These are phyloP conservation scores for Grus americana DNA, from an alignment of 2,113 vertebrate species.

Conservation along the genomic window DNA sequence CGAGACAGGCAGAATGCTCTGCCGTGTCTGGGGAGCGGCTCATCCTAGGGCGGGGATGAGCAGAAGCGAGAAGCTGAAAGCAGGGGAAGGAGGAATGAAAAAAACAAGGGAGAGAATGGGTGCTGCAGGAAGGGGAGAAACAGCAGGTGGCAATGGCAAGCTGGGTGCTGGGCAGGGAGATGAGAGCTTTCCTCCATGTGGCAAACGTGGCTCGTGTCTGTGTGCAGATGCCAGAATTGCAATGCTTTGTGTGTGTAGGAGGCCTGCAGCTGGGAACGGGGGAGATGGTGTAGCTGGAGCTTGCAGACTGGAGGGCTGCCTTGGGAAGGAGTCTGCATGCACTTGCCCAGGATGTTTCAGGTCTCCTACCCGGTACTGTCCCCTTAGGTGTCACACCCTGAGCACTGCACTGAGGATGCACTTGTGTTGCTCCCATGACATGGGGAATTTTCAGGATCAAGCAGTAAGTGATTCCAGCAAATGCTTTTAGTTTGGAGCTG, in stretches of 20 bases:
- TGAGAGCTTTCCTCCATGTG: neutral
- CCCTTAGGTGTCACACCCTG: neutral
- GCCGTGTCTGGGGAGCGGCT: neutral
- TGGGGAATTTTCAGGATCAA: neutral
- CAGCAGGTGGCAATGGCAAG: neutral
- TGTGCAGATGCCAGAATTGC: neutral
- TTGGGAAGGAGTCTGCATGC: neutral
- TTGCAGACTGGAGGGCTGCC: neutral
- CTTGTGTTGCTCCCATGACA: neutral
- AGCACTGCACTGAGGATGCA: neutral
- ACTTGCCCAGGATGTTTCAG: accelerated
- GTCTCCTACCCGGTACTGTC: neutral
- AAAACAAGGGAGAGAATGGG: neutral
- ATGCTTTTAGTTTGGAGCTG: neutral
- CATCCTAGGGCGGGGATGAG: neutral
- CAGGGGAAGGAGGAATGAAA: neutral
- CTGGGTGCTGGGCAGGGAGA: neutral
- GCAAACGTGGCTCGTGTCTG: neutral
- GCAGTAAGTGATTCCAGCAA: neutral
- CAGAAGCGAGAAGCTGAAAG: neutral
- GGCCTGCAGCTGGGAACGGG: neutral
- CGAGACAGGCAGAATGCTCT: neutral
- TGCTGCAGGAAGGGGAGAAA: neutral
- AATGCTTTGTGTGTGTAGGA: neutral
- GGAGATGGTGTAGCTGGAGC: neutral